A percentile compares a stretch with the other conserved stretches of the same genome.
Conservation (phyloP, 2,797 vertebrate genomes). For the Fratercula arctica region DNA sequence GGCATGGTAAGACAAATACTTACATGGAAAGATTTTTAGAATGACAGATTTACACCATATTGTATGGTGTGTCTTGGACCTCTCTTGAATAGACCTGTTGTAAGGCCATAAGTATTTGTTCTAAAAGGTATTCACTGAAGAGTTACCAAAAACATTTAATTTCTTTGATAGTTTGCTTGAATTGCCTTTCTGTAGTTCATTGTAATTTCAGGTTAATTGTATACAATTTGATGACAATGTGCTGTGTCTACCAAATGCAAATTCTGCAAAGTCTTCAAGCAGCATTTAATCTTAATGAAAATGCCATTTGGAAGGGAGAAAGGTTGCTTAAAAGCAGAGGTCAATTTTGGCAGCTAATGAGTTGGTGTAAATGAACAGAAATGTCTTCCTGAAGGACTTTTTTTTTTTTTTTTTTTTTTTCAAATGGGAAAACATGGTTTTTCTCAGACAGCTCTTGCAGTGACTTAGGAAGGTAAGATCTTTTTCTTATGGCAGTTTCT, state of each 20-base stretch:
- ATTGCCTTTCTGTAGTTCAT: constrained; percentile 11
- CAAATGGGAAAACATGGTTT: not conserved
- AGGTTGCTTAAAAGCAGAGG: not conserved
- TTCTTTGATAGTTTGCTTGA: not conserved
- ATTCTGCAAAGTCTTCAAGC: not conserved
- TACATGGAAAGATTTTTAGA: not conserved
- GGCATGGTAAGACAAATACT: not conserved
- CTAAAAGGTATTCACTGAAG: not conserved
- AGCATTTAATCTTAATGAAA: constrained; percentile 16
- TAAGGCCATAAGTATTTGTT: not conserved
- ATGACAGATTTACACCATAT: accelerated
- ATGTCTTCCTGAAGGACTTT: not conserved
- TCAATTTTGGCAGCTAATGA: constrained; percentile 23
- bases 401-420: not conserved
- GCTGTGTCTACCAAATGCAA: not conserved
- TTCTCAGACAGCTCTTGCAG: not conserved
- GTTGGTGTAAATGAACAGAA: not conserved
- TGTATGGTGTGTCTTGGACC: not conserved
- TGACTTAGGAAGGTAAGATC: not conserved
- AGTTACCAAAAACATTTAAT: not conserved
- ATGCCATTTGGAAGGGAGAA: not conserved
- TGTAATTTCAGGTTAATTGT: constrained; percentile 30
- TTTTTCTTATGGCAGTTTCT: not conserved
- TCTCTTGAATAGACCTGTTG: not conserved
- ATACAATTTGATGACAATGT: not conserved